phyloP scores from a whole-genome alignment of 1,140 invertebrate species.

The Euura saliciscinereae region DNA sequence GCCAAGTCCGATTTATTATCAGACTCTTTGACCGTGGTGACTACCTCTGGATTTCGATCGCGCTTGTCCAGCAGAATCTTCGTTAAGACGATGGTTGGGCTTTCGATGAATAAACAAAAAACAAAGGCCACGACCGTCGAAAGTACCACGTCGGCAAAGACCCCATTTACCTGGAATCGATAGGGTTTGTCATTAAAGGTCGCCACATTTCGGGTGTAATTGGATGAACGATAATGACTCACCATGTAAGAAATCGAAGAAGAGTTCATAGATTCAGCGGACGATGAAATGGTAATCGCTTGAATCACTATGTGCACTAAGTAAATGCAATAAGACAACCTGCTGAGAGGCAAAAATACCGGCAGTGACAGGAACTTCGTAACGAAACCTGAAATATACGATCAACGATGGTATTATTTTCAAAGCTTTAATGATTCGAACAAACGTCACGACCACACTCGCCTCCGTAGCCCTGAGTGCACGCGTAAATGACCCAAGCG shows the following conservation, averaged over 20 bases:
- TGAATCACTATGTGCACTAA: no score
- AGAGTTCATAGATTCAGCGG: neutral
- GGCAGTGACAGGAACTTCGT: no score
- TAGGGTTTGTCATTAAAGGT: no score
- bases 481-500: slow-evolving; percentile 60
- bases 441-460: neutral
- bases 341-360: no score
- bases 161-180: slow-evolving; percentile 23
- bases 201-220: no score
- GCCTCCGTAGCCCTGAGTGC: slow-evolving; percentile 41
- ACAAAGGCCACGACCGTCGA: slow-evolving; percentile 21
- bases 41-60: neutral
- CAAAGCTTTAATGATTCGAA: no score
- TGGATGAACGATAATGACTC: neutral
- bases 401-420: no score
- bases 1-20: no score
- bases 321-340: no score
- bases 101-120: slow-evolving; percentile 27
- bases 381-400: no score
- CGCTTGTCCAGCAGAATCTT: slow-evolving; percentile 16
- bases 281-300: no score
- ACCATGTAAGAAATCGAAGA: neutral
- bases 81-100: slow-evolving; percentile 28
- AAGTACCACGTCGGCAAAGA: slow-evolving; percentile 21
- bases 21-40: no score